phyloP scores from a whole-genome alignment of 1,140 invertebrate genomes.

The Daktulosphaira vitifoliae region DNA sequence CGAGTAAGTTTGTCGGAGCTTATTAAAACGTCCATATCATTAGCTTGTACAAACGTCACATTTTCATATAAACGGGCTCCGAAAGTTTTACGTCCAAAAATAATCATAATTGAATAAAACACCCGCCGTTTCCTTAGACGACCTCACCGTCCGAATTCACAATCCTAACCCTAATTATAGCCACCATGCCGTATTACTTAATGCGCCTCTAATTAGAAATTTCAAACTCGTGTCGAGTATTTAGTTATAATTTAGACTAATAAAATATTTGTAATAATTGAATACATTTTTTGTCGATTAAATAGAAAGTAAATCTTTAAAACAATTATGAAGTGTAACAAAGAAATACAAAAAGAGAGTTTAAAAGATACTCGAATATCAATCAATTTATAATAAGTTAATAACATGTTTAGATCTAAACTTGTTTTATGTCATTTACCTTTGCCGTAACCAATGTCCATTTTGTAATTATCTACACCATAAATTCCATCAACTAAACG shows the following conservation, averaged over 20 bases:
- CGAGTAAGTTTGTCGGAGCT: slow-evolving; percentile 6
- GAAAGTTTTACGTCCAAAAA: slow-evolving; percentile 11
- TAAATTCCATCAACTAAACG: slow-evolving; percentile 69
- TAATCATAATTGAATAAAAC: slow-evolving; percentile 14
- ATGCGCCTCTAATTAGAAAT: no score
- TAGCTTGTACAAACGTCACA: slow-evolving; percentile 21
- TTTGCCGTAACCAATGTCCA: slow-evolving; percentile 43
- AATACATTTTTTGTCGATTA: no score
- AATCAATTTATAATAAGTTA: no score
- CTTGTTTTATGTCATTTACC: slow-evolving; percentile 35
- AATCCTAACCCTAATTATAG: slow-evolving; percentile 1
- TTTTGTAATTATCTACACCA: slow-evolving; percentile 68
- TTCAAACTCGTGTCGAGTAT: no score
- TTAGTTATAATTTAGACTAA: no score
- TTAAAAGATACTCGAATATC: no score
- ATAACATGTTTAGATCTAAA: no score
- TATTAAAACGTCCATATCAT: slow-evolving; percentile 33
- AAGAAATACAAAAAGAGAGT: no score
- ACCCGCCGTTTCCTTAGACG: not conserved
- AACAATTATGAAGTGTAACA: no score
- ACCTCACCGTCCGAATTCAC: not conserved
- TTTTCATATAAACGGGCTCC: not conserved
- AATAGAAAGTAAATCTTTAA: no score
- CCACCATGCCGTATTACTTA: no score
- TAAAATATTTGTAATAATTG: no score